These are phyloP conservation scores for Mechanitis mazaeus DNA, from an alignment of 2,888 invertebrate genomes.

Conservation along the genomic window DNA sequence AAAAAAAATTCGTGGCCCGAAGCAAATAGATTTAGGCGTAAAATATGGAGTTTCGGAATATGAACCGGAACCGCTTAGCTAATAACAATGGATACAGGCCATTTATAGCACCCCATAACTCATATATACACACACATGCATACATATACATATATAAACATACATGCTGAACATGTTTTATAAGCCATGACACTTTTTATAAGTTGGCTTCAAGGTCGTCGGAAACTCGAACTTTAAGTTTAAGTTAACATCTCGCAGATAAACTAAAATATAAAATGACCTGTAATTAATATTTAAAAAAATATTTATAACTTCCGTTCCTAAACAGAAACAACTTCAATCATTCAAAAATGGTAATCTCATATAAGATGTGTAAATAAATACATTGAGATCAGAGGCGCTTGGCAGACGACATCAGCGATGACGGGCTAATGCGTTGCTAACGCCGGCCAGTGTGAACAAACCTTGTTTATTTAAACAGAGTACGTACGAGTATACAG, in stretches of 20 bases:
- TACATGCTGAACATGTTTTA: conserved; percentile 10
- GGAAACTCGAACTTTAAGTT: too few species aligned
- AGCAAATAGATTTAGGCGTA: conserved; percentile 38
- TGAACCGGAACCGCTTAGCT: conserved; percentile 31
- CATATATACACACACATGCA: conserved; percentile 1
- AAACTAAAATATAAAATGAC: background rate
- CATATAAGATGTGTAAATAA: conserved; percentile 23
- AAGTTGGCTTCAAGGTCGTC: background rate
- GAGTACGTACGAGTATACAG: conserved; percentile 33
- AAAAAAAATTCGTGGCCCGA: conserved; percentile 38
- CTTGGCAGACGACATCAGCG: conserved; percentile 28
- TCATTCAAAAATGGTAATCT: background rate
- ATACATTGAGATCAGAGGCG: conserved; percentile 22
- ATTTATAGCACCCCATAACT: conserved; percentile 24
- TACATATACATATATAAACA: conserved; percentile 8
- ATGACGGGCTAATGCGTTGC: conserved; percentile 49
- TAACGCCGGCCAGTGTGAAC: conserved; percentile 42
- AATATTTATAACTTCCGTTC: background rate
- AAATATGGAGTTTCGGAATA: conserved; percentile 39
- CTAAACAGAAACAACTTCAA: background rate
- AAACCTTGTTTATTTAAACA: conserved; percentile 38
- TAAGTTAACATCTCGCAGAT: too few species aligned
- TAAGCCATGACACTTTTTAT: too few species aligned
- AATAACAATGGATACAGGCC: conserved; percentile 29
- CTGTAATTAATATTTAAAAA: background rate